Evolutionary conservation across 37 sponge, comb jelly and placozoan genomes (phyloP).

Genomic region (Beroe forskalii): DNA sequence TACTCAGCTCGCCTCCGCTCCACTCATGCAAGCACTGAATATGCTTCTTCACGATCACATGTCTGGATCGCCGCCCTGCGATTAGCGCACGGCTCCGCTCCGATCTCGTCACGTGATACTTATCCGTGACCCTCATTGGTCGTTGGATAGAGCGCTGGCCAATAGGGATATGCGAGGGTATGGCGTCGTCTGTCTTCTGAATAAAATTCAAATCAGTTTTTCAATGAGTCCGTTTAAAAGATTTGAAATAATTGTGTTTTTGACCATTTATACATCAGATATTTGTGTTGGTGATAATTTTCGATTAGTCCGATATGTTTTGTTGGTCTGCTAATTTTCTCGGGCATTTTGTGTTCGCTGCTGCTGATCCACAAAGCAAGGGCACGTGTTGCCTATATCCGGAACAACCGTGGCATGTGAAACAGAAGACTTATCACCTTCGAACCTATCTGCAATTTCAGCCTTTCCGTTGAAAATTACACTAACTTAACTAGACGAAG

Average conservation of each 20-base stretch:
- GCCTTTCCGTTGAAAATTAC: not conserved
- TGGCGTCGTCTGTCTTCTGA: constrained; percentile 44
- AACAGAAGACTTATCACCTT: not conserved
- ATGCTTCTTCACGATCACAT: not conserved
- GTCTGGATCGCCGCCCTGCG: not conserved
- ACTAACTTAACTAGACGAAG: not conserved
- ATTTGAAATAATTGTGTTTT: not conserved
- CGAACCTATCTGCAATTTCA: not conserved
- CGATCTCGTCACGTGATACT: constrained; percentile 9
- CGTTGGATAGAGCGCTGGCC: not conserved
- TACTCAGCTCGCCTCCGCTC: not conserved
- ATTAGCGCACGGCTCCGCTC: not conserved
- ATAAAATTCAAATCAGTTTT: constrained; percentile 54
- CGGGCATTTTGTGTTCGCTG: no score
- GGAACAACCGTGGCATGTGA: not conserved
- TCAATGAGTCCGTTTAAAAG: constrained; percentile 11
- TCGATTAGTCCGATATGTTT: no score
- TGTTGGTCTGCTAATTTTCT: no score
- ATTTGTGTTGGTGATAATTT: not conserved
- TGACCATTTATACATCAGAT: not conserved
- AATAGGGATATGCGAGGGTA: constrained; percentile 10
- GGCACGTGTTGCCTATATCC: not conserved
- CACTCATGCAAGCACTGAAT: constrained; percentile 51
- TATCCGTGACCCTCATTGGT: not conserved
- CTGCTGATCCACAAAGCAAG: not conserved